A percentile compares a stretch with the other conserved stretches of the same genome.
Conservation (phyloP, 2,797 vertebrate species). For the Anableps anableps region DNA sequence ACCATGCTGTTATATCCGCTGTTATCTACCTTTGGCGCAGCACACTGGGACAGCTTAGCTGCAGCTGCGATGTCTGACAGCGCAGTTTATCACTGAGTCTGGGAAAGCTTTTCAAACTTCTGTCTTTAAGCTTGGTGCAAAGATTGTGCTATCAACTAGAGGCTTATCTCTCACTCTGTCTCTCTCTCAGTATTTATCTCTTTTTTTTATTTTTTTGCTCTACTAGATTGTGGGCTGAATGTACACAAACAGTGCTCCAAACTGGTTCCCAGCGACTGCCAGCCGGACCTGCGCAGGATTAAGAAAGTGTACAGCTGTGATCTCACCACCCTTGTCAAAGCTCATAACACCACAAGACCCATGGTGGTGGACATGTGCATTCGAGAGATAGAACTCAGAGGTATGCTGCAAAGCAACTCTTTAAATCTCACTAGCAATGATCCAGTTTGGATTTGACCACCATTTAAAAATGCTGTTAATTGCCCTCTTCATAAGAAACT, state of each 20-base stretch:
- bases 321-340: slow-evolving; percentile 97
- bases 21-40: slow-evolving; percentile 52
- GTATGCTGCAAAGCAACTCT: slow-evolving; percentile 71
- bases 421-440: background rate
- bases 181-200: slow-evolving; percentile 34
- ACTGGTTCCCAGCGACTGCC: slow-evolving; percentile 96
- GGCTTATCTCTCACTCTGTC: slow-evolving; percentile 45
- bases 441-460: background rate
- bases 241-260: slow-evolving; percentile 99
- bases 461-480: background rate
- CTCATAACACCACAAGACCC: slow-evolving; percentile 92
- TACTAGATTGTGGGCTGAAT: slow-evolving; percentile 93
- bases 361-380: slow-evolving; percentile 99
- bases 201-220: slow-evolving; percentile 1
- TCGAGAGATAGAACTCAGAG: slow-evolving; percentile 96
- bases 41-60: slow-evolving; percentile 44
- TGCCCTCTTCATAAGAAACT: background rate
- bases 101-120: slow-evolving; percentile 54
- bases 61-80: slow-evolving; percentile 54
- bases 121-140: slow-evolving; percentile 48
- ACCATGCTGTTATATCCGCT: slow-evolving; percentile 29
- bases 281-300: slow-evolving; percentile 96
- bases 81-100: slow-evolving; percentile 55
- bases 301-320: slow-evolving; percentile 98
- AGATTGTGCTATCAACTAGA: slow-evolving; percentile 49